A percentile compares a stretch with the other conserved stretches of the same genome.
phyloP scores from a whole-genome alignment of 1,140 invertebrate species.

The Bombus sylvicola region DNA sequence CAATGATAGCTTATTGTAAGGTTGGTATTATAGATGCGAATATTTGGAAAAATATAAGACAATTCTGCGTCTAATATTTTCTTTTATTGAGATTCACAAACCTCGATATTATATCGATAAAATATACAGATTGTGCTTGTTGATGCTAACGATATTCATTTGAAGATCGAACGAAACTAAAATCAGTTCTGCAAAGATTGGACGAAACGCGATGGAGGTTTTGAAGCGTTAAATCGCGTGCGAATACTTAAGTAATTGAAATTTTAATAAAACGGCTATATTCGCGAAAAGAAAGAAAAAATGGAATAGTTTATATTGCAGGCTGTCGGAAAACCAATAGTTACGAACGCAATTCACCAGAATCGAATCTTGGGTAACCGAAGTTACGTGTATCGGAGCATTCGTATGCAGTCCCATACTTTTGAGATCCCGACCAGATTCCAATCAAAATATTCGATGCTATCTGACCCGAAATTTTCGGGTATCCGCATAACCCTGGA shows the following conservation, averaged over 20 bases:
- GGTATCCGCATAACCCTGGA: neutral
- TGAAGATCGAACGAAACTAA: neutral
- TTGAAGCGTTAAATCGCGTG: neutral
- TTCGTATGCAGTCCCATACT: constrained; percentile 6
- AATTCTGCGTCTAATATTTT: too few species aligned
- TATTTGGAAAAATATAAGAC: too few species aligned
- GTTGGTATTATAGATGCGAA: too few species aligned
- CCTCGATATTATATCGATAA: too few species aligned
- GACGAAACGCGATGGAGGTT: too few species aligned
- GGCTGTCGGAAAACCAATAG: neutral
- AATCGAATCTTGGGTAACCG: constrained; percentile 2
- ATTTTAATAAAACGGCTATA: neutral
- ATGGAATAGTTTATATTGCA: neutral
- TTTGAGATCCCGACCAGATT: constrained; percentile 5
- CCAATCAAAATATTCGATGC: constrained; percentile 25
- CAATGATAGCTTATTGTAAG: too few species aligned
- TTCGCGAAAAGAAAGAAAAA: neutral
- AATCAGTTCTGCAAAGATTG: too few species aligned
- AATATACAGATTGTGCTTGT: too few species aligned
- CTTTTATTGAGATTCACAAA: too few species aligned
- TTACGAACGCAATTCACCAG: neutral
- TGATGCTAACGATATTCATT: too few species aligned
- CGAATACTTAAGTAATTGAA: neutral
- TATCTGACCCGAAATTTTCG: constrained; percentile 4
- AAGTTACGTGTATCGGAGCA: neutral